Conservation (phyloP, 2,113 vertebrate genomes). For the Rhodinocichla rosea region DNA sequence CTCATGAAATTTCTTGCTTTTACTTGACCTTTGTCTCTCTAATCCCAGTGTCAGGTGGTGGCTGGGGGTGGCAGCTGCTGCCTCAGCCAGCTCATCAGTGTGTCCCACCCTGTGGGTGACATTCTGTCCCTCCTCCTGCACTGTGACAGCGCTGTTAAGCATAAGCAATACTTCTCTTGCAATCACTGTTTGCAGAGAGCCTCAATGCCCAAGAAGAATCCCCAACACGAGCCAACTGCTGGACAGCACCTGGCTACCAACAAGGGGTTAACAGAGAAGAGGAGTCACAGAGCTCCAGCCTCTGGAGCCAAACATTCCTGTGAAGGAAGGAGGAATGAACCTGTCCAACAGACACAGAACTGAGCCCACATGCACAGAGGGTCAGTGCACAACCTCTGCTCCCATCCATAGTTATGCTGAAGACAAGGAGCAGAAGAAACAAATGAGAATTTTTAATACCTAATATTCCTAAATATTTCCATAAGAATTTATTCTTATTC, state of each 20-base stretch:
- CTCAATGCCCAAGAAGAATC: neutral
- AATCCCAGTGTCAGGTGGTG: too few species aligned
- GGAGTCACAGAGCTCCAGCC: neutral
- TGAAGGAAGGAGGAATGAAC: too few species aligned
- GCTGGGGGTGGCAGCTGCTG: neutral
- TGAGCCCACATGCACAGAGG: neutral
- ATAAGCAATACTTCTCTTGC: neutral
- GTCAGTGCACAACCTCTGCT: neutral
- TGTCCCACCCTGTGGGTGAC: neutral
- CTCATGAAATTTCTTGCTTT: neutral
- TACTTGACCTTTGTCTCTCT: neutral
- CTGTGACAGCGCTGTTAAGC: too few species aligned
- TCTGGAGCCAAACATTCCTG: neutral
- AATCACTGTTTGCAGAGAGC: neutral
- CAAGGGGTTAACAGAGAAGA: neutral
- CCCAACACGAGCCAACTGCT: neutral
- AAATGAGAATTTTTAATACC: neutral
- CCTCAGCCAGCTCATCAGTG: neutral
- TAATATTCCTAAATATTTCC: neutral
- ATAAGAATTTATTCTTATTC: neutral
- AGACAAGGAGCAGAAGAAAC: rapidly evolving
- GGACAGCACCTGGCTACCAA: neutral
- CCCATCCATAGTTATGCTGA: neutral
- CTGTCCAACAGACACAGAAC: neutral
- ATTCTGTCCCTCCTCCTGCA: neutral